These are phyloP conservation scores for Rhegmatorhina hoffmannsi DNA, from an alignment of 2,113 vertebrate genomes.

Conservation along the genomic window DNA sequence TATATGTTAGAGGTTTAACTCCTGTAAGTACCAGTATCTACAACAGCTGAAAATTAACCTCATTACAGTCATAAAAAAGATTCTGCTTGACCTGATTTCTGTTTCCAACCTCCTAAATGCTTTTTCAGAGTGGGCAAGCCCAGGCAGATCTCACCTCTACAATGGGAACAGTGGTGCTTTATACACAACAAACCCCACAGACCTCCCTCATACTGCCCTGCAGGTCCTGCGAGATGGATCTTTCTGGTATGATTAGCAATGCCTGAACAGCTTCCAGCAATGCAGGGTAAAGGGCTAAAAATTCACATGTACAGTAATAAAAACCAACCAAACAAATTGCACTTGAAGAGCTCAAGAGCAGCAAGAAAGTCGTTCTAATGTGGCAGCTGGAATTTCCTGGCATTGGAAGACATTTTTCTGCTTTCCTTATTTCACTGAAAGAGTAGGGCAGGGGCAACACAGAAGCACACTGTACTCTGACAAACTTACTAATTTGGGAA, in stretches of 20 bases:
- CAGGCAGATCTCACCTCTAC: neutral
- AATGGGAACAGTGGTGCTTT: conserved; percentile 25
- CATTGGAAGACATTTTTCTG: neutral
- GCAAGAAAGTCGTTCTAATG: neutral
- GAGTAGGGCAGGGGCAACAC: neutral
- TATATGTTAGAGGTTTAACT: neutral
- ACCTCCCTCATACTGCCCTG: neutral
- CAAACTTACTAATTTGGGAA: neutral
- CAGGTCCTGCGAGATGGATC: neutral
- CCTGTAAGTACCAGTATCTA: neutral
- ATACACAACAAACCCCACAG: neutral
- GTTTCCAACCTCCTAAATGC: neutral
- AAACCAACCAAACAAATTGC: neutral
- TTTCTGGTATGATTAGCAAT: neutral
- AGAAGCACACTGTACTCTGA: neutral
- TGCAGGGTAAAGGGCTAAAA: neutral
- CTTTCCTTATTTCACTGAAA: neutral
- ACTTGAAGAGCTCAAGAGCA: neutral
- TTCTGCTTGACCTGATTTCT: neutral
- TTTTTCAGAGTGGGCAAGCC: conserved; percentile 17
- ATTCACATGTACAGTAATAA: neutral
- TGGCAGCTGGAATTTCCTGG: neutral
- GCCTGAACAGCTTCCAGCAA: neutral
- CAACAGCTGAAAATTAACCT: neutral
- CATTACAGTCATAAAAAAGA: neutral